Evolutionary conservation across 2,797 vertebrate genomes (phyloP).

Genomic region (Gymnopithys bicolor): DNA sequence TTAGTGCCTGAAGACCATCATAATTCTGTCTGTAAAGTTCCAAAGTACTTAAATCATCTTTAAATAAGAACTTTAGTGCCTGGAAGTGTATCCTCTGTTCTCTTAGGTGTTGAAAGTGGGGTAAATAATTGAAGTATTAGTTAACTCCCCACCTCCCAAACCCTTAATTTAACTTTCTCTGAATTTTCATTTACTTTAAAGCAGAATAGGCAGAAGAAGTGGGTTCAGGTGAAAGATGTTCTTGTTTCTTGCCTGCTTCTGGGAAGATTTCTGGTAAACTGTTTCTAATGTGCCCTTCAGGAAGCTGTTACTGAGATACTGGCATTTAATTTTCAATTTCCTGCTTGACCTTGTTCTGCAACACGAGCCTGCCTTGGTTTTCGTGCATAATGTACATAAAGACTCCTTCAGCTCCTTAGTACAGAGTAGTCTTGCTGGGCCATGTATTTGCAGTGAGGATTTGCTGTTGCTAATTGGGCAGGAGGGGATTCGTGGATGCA

Average conservation of each 20-base stretch:
- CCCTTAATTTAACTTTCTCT: too few species aligned
- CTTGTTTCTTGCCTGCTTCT: neutral
- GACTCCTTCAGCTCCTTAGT: neutral
- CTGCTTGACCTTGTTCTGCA: constrained; percentile 41
- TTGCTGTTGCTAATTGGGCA: neutral
- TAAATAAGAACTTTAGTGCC: neutral
- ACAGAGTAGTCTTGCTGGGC: neutral
- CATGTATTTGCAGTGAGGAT: neutral
- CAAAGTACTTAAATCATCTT: neutral
- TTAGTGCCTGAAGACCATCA: neutral
- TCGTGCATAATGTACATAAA: neutral
- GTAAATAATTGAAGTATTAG: neutral
- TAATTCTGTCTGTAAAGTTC: neutral
- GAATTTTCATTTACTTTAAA: too few species aligned
- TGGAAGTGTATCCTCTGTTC: neutral
- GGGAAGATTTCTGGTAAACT: neutral
- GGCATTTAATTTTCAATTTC: constrained; percentile 40
- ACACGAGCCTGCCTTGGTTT: neutral
- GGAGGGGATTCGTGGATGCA: neutral
- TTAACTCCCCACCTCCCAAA: neutral
- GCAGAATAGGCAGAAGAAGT: neutral
- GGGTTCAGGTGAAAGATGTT: neutral
- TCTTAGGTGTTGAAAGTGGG: neutral
- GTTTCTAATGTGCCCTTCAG: constrained; percentile 22
- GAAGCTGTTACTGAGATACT: constrained; percentile 6